These are phyloP conservation scores for Grantiella picta DNA, from an alignment of 2,113 vertebrate genomes.

Conservation along the genomic window DNA sequence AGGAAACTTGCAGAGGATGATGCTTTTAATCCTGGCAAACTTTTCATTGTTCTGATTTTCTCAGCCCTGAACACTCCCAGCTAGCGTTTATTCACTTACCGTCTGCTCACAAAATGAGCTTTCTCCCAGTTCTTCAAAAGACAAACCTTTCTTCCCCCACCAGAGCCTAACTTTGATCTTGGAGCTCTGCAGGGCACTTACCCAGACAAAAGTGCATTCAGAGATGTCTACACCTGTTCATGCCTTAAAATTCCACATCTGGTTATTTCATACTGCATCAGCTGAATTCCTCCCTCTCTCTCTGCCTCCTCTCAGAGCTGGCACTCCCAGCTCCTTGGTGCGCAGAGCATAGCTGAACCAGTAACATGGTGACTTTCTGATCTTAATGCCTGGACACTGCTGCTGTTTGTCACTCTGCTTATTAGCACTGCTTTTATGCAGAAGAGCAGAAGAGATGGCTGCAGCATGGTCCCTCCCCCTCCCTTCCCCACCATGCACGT, in stretches of 20 bases:
- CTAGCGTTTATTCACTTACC: neutral
- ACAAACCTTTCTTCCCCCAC: neutral
- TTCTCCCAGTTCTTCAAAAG: conserved; percentile 35
- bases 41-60: conserved; percentile 20
- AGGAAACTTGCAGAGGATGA: neutral
- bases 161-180: conserved; percentile 39
- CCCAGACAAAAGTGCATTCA: conserved; percentile 27
- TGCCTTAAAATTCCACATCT: conserved; percentile 47
- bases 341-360: neutral
- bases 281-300: neutral
- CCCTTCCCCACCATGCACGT: too few species aligned
- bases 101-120: conserved; percentile 6
- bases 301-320: neutral
- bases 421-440: neutral
- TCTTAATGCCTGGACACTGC: neutral
- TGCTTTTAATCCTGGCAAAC: conserved; percentile 20
- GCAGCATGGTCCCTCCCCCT: neutral
- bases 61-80: neutral
- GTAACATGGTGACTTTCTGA: neutral
- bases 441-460: neutral
- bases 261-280: conserved; percentile 30
- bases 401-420: neutral
- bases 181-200: neutral
- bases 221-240: conserved; percentile 38
- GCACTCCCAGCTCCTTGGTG: neutral